Percentiles rank a stretch among this genome's conserved stretches.
Conservation (phyloP, 2,888 invertebrate genomes). For the Epirrhoe tristata region DNA sequence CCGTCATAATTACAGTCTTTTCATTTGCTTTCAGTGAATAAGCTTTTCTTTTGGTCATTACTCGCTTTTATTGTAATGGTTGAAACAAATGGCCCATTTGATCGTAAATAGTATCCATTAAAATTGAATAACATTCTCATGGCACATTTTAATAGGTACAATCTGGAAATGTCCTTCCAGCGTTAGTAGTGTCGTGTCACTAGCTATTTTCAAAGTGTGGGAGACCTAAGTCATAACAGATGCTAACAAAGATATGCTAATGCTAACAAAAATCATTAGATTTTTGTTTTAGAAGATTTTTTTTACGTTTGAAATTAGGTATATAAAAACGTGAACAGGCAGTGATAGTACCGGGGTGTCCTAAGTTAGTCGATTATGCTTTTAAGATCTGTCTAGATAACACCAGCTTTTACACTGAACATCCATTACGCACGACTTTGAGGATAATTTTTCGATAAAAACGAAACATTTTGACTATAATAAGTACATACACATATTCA, state of each 20-base stretch:
- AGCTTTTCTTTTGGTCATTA: slow-evolving; percentile 27
- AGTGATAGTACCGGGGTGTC: background rate
- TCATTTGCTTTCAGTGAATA: slow-evolving; percentile 13
- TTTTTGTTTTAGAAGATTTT: no score
- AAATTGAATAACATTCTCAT: slow-evolving; percentile 21
- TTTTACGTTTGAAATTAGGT: background rate
- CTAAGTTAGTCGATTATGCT: background rate
- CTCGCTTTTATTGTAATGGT: slow-evolving; percentile 30
- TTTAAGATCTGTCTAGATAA: background rate
- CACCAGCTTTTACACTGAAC: background rate
- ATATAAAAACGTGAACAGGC: background rate
- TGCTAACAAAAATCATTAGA: no score
- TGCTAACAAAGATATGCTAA: no score
- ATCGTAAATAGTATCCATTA: slow-evolving; percentile 22
- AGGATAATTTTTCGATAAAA: background rate
- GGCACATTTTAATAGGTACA: background rate
- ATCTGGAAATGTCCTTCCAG: background rate
- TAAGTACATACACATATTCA: background rate
- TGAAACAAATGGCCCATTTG: slow-evolving; percentile 24
- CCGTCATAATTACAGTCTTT: slow-evolving; percentile 22
- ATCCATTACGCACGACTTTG: background rate
- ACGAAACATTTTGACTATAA: background rate
- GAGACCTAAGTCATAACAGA: no score
- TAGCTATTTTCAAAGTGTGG: no score
- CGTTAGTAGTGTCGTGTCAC: no score